phyloP scores from a whole-genome alignment of 2,113 vertebrate genomes.

The Uria aalge region DNA sequence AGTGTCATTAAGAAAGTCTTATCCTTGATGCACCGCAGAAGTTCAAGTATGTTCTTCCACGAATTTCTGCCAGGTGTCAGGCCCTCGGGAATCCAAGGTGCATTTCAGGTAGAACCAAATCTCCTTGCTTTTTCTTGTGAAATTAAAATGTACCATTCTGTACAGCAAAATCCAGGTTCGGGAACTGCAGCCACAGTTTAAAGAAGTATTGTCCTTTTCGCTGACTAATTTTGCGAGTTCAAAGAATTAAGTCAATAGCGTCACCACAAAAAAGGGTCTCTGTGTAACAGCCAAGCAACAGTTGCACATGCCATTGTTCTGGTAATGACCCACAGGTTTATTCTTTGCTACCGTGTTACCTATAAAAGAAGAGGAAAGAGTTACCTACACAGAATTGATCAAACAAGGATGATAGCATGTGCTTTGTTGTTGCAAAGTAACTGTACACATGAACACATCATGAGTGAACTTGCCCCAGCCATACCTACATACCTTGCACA shows the following conservation, averaged over 20 bases:
- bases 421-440: background rate
- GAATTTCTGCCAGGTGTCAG: background rate
- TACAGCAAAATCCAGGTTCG: background rate
- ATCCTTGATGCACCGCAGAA: background rate
- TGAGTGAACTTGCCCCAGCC: background rate
- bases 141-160: background rate
- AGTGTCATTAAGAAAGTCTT: background rate
- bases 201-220: background rate
- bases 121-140: background rate
- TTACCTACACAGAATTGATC: background rate
- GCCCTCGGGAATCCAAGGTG: background rate
- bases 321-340: background rate
- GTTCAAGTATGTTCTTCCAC: background rate
- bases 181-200: background rate
- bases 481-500: background rate
- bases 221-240: background rate
- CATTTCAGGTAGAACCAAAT: background rate
- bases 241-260: background rate
- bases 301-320: background rate
- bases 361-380: conserved; percentile 65
- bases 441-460: background rate
- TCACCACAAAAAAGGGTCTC: background rate
- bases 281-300: background rate
- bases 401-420: fast-evolving
- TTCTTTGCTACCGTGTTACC: conserved; percentile 94